Base-by-base conservation (phyloP, 1,140 invertebrate species). In the Cataglyphis hispanica region DNA sequence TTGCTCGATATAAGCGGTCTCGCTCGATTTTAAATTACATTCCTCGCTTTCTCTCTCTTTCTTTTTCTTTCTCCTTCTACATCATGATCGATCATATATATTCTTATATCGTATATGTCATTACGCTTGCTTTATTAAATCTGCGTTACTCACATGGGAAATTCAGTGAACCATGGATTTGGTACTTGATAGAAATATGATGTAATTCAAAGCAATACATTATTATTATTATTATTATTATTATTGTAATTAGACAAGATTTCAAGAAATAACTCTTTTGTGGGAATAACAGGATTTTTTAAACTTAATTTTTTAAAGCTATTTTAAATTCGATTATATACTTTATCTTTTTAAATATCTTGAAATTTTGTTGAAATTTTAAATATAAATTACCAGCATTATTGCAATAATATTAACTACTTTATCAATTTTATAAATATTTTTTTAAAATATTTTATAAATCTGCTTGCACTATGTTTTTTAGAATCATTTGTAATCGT, bases 1-100 rank as follows among this genome's bases (percentile, higher is more conserved):
- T 81, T 43, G 66, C 66, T 25, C 50, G 50, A 43, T 61, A 56
- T 56, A 74, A 83, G 74, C 67, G 56, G 78, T 83, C 53, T 83
- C 67, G 78, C 78, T 83, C 53, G 67, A 74, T 83, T 74, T 83
- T 3, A 58, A 66, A 81, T 81, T 72, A 46, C 53, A 69, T 37
- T 43, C 50, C 53, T 40, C 37, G 25, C n/a, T 25, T 31, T 53
- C 60, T 27, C 16, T 43, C 13, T 34, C 50, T 53, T 72, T 27
- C 16, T 43, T n/a, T 34, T 43, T 81, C 27, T 31, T 25, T 50
- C 34, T 37, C 77, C 58, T 6, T 50, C 31, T 27, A 72, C 66
- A 37, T 53, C 2, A 6, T 25, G 31, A 60, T 83, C 78, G 67
- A 74, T 74, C 67, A 7, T 70, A 56, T 70, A 58, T 72, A 27